Percentiles rank a stretch among this genome's conserved stretches.
Evolutionary conservation across 2,113 vertebrate species (phyloP).

Genomic region (Ctenodactylus gundi): DNA sequence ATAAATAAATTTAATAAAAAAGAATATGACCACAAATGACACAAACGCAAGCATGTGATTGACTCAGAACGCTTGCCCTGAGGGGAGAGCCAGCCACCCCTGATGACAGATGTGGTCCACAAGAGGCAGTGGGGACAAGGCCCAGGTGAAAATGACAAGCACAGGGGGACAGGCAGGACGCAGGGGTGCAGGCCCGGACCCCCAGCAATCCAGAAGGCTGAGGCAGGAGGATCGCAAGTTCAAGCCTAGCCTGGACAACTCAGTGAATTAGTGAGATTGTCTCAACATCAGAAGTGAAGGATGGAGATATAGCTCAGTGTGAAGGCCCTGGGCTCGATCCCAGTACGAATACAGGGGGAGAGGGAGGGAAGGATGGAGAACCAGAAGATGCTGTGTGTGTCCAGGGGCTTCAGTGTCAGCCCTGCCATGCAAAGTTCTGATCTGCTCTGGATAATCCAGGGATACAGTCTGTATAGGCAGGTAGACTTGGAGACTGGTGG

Average conservation of each 20-base stretch:
- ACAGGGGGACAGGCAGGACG: background rate
- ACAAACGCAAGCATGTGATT: background rate
- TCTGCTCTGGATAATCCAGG: background rate
- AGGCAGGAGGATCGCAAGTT: no score
- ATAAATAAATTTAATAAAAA: background rate
- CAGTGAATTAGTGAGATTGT: no score
- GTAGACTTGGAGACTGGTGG: background rate
- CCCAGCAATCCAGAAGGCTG: no score
- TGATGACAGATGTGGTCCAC: no score
- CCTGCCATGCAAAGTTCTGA: background rate
- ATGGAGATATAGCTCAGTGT: no score
- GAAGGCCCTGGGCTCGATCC: no score
- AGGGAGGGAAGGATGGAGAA: background rate
- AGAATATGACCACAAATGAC: background rate
- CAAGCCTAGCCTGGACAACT: no score
- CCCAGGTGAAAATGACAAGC: background rate
- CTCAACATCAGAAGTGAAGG: no score
- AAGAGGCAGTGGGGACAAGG: background rate
- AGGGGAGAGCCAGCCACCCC: background rate
- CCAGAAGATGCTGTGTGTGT: no score
- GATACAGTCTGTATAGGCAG: background rate
- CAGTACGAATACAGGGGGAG: no score
- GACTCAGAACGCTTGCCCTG: no score
- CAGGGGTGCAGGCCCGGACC: no score
- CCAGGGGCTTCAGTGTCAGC: background rate